These are phyloP conservation scores for Lithophane ornitopus DNA, from an alignment of 2,888 invertebrate species.

Conservation along the genomic window DNA sequence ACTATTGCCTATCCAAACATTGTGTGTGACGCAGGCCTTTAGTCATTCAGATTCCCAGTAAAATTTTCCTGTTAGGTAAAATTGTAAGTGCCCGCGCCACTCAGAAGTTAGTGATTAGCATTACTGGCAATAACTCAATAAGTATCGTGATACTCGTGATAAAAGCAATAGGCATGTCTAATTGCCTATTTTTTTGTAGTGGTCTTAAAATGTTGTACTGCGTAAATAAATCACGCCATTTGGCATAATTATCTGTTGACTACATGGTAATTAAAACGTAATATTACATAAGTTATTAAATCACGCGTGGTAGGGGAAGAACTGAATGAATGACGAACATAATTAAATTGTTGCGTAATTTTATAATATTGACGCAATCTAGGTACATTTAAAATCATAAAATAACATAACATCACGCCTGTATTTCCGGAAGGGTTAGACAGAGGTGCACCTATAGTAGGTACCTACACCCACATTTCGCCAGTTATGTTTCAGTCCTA, in stretches of 20 bases:
- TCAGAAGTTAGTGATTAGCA: neutral
- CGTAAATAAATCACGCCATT: slow-evolving; percentile 33
- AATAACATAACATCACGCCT: neutral
- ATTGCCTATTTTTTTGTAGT: neutral
- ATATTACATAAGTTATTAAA: slow-evolving; percentile 22
- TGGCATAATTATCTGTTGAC: neutral
- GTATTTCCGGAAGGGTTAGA: too few species aligned
- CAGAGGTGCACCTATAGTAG: neutral
- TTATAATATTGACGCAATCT: slow-evolving; percentile 3
- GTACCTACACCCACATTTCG: neutral
- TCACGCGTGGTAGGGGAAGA: slow-evolving; percentile 13
- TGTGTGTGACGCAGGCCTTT: neutral
- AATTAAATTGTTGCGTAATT: slow-evolving; percentile 17
- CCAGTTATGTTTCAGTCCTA: neutral
- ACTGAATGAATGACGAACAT: slow-evolving; percentile 9
- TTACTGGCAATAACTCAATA: neutral
- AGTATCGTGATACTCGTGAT: neutral
- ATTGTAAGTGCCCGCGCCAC: slow-evolving; percentile 7
- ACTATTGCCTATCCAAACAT: neutral
- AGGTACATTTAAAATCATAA: neutral
- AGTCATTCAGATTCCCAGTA: slow-evolving; percentile 7
- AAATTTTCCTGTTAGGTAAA: slow-evolving; percentile 24
- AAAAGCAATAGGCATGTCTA: neutral
- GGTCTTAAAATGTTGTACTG: neutral
- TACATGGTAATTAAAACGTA: slow-evolving; percentile 7